These are phyloP conservation scores for Enoplosus armatus DNA, from an alignment of 2,797 vertebrate species.

Conservation along the genomic window DNA sequence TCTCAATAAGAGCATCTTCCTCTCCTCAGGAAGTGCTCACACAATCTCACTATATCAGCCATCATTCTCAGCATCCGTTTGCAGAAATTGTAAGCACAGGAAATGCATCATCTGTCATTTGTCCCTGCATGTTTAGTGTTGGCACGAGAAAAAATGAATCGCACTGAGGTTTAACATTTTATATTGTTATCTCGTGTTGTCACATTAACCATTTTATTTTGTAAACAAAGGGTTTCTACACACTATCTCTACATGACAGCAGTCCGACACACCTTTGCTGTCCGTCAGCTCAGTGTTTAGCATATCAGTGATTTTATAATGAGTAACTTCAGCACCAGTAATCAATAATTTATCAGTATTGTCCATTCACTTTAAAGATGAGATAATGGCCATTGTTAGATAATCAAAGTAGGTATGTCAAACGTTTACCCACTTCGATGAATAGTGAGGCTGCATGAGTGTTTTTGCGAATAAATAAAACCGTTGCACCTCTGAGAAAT, in stretches of 20 bases:
- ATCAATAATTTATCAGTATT: not conserved
- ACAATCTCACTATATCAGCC: not conserved
- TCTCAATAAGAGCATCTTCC: not conserved
- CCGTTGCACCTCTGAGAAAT: not conserved
- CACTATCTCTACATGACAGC: not conserved
- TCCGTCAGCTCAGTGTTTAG: not conserved
- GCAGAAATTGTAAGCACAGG: no score
- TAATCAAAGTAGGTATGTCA: not conserved
- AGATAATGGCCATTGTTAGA: not conserved
- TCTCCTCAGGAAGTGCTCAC: not conserved
- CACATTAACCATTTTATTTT: constrained; percentile 51
- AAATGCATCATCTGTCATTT: not conserved
- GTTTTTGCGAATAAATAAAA: not conserved
- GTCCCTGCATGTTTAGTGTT: not conserved
- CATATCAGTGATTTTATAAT: not conserved
- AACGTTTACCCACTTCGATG: not conserved
- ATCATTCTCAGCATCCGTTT: not conserved
- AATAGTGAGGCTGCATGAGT: not conserved
- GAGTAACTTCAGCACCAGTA: not conserved
- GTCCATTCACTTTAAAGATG: not conserved
- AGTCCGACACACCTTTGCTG: not conserved
- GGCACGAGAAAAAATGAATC: not conserved
- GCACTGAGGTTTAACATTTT: constrained; percentile 28
- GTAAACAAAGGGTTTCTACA: constrained; percentile 29
- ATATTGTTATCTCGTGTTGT: constrained; percentile 43